Base-by-base conservation (phyloP, 2,797 vertebrate genomes). In the Aulostomus chinensis region DNA sequence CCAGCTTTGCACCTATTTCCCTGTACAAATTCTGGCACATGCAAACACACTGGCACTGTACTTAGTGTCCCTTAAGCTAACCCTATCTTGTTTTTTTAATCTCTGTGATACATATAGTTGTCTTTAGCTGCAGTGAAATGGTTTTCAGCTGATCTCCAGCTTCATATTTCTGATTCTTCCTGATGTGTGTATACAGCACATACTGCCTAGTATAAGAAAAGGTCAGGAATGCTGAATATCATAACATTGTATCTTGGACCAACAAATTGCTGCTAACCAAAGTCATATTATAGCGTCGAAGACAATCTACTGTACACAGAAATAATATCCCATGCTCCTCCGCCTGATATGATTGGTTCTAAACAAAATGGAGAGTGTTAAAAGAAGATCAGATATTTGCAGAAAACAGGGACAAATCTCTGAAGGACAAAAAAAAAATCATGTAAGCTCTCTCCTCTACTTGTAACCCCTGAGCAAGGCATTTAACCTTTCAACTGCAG, bases 211-310 rank as follows among this genome's bases (percentile, higher is more conserved):
- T 37, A 15, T 53, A 51, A 54, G 46, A 49, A 73, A 75, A 74
- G 79, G 75, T 87, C 79, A 82, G 50, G 43, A 61, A 43, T 51
- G 38, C 34, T 55, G 30, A 48, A 52, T 84, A 82, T 82, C 76
- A 63, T 28, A 40, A 36, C 20, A n/a, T 38, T 48, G 38, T 25
- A 83, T 81, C 68, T 78, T 14, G 24, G 49, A 22, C 40, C 58
- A 54, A 50, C 25, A 81, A 68, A 78, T 75, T 73, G 67, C 72
- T 50, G 57, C 51, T 72, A 28, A 36, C 35, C 33, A 55, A 50
- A 54, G 49, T 70, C 46, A 54, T 31, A 20, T 49, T 54, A 29
- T 11, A 32, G 9, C 50, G 70, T 7, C 3, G 47, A 48, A 70
- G 38, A 68, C 53, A 62, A 56, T 83, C 53, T 56, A 8, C 37